Evolutionary conservation across 2,113 vertebrate genomes (phyloP).

Genomic region (Scatophagus argus): DNA sequence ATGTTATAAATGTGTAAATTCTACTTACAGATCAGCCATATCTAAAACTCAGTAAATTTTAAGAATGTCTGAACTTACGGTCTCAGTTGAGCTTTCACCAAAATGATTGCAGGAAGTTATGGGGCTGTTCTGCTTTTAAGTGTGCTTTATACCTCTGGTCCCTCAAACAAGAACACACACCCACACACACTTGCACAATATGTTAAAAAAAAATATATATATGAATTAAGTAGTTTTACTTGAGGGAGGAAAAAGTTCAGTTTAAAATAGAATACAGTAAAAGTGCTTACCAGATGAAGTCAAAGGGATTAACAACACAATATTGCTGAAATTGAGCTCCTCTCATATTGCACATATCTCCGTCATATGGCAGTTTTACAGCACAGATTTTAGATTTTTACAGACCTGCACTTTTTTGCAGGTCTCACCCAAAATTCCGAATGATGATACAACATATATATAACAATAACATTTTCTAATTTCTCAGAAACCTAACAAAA

Average conservation of each 20-base stretch:
- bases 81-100: neutral
- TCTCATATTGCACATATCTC: neutral
- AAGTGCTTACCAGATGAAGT: too few species aligned
- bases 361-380: too few species aligned
- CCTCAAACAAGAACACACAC: neutral
- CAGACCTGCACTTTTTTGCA: too few species aligned
- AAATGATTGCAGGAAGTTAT: neutral
- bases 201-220: neutral
- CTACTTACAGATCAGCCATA: neutral
- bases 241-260: too few species aligned
- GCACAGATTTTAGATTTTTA: too few species aligned
- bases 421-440: too few species aligned
- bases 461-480: neutral
- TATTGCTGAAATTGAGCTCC: neutral
- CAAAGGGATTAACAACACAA: neutral
- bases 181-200: slow-evolving; percentile 1
- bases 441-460: too few species aligned
- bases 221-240: neutral
- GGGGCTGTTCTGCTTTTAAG: slow-evolving; percentile 28
- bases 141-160: neutral
- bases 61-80: slow-evolving; percentile 22
- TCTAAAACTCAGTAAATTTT: neutral
- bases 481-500: neutral
- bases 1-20: neutral
- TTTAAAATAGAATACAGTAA: too few species aligned